phyloP scores from a whole-genome alignment of 2,797 vertebrate species.

The Hippocampus kuda region DNA sequence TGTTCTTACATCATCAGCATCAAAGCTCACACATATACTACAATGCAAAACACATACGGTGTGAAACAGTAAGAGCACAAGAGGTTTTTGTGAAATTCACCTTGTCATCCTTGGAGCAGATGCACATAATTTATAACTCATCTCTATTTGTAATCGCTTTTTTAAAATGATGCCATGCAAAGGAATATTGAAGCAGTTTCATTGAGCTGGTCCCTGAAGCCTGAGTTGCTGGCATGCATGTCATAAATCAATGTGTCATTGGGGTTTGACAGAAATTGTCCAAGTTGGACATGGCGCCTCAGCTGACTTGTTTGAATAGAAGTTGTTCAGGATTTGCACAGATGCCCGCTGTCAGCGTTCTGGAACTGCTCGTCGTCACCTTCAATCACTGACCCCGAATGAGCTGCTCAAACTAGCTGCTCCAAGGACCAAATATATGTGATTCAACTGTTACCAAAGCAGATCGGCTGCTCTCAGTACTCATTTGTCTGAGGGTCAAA shows the following conservation, averaged over 20 bases:
- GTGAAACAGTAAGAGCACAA: neutral
- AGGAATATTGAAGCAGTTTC: slow-evolving; percentile 4
- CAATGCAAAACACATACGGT: neutral
- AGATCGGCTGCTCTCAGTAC: neutral
- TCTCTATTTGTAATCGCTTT: neutral
- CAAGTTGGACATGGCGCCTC: slow-evolving; percentile 1
- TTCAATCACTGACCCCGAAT: slow-evolving; percentile 10
- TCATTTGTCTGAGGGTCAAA: neutral
- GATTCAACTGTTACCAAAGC: neutral
- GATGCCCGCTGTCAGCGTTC: slow-evolving; percentile 8
- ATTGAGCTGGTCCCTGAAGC: neutral
- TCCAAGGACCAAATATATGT: slow-evolving; percentile 2
- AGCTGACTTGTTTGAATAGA: slow-evolving; percentile 8
- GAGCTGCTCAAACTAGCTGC: neutral
- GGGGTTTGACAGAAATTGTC: neutral
- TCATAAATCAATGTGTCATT: slow-evolving; percentile 1
- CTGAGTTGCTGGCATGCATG: neutral
- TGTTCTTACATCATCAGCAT: too few species aligned
- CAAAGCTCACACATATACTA: neutral
- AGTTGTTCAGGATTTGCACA: neutral
- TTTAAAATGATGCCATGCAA: slow-evolving; percentile 12
- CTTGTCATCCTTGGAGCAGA: neutral
- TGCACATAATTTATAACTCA: slow-evolving; percentile 21
- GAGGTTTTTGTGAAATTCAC: neutral
- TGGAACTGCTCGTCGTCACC: slow-evolving; percentile 5